Conservation (phyloP, 2,113 vertebrate genomes). For the Porphyrio hochstetteri region DNA sequence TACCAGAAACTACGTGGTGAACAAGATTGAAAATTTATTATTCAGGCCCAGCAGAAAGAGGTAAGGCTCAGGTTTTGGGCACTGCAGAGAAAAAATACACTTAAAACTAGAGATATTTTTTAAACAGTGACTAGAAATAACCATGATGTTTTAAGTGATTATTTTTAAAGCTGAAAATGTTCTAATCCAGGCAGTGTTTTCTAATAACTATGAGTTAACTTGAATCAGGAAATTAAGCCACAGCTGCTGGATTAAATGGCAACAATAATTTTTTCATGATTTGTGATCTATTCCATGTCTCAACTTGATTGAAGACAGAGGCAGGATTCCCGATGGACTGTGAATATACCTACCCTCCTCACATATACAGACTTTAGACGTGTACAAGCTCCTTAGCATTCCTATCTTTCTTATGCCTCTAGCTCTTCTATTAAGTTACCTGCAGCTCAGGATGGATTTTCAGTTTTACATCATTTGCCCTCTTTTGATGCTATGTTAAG, state of each 20-base stretch:
- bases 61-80: background rate
- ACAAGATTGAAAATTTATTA: slow-evolving; percentile 3
- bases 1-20: background rate
- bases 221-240: background rate
- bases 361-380: rapidly evolving
- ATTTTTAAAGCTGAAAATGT: background rate
- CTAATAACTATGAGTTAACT: background rate
- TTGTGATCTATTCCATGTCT: background rate
- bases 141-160: rapidly evolving
- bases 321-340: background rate
- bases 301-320: background rate
- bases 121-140: background rate
- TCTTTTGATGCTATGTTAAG: background rate
- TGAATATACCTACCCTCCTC: background rate
- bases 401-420: background rate
- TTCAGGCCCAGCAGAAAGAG: slow-evolving; percentile 8
- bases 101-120: background rate
- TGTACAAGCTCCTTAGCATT: background rate
- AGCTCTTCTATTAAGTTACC: background rate
- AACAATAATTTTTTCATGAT: background rate
- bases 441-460: background rate
- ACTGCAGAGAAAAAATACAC: background rate
- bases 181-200: background rate
- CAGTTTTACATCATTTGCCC: background rate
- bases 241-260: background rate